These are phyloP conservation scores for Capitulum mitella DNA, from an alignment of 2,888 invertebrate genomes.

Conservation along the genomic window DNA sequence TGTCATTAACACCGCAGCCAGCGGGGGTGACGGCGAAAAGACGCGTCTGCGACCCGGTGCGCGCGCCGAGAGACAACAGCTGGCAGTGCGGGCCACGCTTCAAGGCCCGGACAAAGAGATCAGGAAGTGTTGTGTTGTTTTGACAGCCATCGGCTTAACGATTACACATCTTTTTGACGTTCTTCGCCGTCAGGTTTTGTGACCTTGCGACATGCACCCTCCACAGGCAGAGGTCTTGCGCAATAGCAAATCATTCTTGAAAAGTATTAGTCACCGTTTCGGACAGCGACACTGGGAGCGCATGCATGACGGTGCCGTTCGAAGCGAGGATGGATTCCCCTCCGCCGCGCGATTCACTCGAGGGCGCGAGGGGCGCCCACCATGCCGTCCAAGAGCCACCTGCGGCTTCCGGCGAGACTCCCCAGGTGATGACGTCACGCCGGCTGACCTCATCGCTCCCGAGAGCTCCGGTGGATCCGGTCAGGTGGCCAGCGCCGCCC, in stretches of 20 bases:
- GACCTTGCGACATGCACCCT: background rate
- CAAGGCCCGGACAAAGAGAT: too few relatives aligned
- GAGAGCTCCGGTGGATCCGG: background rate
- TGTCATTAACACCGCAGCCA: background rate
- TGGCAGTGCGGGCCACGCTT: background rate
- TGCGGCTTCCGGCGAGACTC: background rate
- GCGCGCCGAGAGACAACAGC: background rate
- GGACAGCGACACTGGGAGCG: background rate
- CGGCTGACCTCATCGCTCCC: background rate
- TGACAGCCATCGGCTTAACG: background rate
- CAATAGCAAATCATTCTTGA: background rate
- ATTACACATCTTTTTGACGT: background rate
- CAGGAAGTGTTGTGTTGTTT: background rate
- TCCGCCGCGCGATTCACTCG: background rate
- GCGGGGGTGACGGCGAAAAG: background rate
- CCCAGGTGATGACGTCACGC: background rate
- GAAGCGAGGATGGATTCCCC: constrained; percentile 2
- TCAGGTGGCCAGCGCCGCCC: background rate
- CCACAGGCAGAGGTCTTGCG: background rate
- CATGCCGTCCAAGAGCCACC: background rate
- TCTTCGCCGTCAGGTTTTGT: background rate
- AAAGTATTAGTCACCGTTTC: background rate
- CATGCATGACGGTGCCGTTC: background rate
- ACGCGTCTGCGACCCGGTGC: background rate
- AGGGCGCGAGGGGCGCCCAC: background rate